Percentiles rank a stretch among this genome's conserved stretches.
Evolutionary conservation across 2,797 vertebrate species (phyloP).

Genomic region (Euthynnus affinis): DNA sequence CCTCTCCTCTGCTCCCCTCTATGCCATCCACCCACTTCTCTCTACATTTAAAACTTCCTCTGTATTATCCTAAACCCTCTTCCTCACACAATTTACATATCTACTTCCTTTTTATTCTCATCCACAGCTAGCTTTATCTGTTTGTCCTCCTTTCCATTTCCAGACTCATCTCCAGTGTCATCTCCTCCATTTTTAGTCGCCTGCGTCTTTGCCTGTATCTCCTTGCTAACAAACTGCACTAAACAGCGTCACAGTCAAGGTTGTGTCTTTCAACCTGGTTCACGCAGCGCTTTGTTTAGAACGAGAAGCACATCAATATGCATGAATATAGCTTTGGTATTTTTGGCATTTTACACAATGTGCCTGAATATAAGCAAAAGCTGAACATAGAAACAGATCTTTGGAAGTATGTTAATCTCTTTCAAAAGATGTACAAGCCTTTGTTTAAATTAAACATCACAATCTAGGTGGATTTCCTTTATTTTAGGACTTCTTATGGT

Average conservation of each 20-base stretch:
- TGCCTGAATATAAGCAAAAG: constrained; percentile 12
- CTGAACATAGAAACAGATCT: background rate
- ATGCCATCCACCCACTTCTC: constrained; percentile 14
- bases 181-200: constrained; percentile 16
- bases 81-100: background rate
- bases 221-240: constrained; percentile 1
- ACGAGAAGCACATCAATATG: background rate
- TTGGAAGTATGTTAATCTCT: constrained; percentile 9
- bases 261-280: constrained; percentile 8
- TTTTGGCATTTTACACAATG: constrained; percentile 9
- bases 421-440: background rate
- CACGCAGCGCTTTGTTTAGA: background rate
- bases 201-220: background rate
- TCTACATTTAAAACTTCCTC: constrained; percentile 17
- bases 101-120: constrained; percentile 4
- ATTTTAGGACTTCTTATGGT: background rate
- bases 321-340: constrained; percentile 26
- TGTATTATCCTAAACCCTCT: background rate
- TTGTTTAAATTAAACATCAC: background rate
- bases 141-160: background rate
- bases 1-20: constrained; percentile 23
- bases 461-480: background rate
- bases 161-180: background rate
- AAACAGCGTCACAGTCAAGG: background rate
- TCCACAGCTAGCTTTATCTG: background rate